Percentiles rank a stretch among this genome's conserved stretches.
These are phyloP conservation scores for Ectemnius continuus DNA, from an alignment of 2,888 invertebrate genomes.

Conservation along the genomic window DNA sequence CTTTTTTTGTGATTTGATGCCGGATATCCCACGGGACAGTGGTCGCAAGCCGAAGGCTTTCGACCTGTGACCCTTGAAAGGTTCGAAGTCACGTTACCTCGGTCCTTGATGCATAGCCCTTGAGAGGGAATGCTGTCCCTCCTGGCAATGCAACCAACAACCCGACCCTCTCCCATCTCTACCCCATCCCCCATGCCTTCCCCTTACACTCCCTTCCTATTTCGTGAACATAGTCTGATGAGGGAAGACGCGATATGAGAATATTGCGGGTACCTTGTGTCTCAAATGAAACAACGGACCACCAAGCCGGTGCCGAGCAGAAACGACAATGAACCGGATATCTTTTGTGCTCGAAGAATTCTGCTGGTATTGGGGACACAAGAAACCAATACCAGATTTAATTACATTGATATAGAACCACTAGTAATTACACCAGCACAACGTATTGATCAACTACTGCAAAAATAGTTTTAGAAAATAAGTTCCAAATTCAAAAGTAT, in stretches of 20 bases:
- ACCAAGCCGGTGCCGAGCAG: slow-evolving; percentile 35
- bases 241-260: slow-evolving; percentile 40
- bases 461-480: too few relatives aligned
- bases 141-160: slow-evolving; percentile 36
- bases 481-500: too few relatives aligned
- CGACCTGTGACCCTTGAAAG: slow-evolving; percentile 44
- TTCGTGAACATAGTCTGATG: slow-evolving; percentile 12
- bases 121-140: slow-evolving; percentile 43
- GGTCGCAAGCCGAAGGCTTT: slow-evolving; percentile 29
- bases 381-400: not conserved
- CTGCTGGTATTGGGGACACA: slow-evolving; percentile 3
- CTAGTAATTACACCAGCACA: too few relatives aligned
- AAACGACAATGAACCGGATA: slow-evolving; percentile 50
- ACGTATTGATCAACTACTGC: too few relatives aligned
- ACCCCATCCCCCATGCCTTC: slow-evolving; percentile 25
- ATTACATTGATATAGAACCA: too few relatives aligned
- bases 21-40: slow-evolving; percentile 21
- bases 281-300: slow-evolving; percentile 47
- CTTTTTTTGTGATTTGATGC: slow-evolving; percentile 35
- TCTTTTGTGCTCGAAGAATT: slow-evolving; percentile 18
- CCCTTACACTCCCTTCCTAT: not conserved
- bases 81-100: slow-evolving; percentile 39
- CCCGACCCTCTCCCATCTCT: slow-evolving; percentile 22
- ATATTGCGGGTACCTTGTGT: slow-evolving; percentile 40
- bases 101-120: slow-evolving; percentile 42